These are phyloP conservation scores for Aleiodes leptofemur DNA, from an alignment of 2,888 invertebrate species.

Conservation along the genomic window DNA sequence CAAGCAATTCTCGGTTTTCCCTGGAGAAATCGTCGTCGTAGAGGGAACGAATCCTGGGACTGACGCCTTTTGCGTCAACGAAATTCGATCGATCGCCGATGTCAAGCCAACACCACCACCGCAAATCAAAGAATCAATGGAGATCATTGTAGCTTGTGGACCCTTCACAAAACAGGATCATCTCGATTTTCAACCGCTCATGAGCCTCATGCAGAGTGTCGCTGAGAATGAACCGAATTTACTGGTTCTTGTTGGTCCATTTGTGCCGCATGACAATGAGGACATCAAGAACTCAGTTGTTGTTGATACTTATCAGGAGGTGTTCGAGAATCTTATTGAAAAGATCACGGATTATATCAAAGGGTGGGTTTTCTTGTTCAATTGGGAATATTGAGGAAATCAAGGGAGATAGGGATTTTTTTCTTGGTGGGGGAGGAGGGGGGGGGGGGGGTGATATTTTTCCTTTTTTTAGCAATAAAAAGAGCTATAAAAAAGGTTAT, in stretches of 20 bases:
- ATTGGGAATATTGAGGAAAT: not conserved
- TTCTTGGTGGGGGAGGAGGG: too few relatives aligned
- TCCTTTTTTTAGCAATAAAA: too few relatives aligned
- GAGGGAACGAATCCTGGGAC: slow-evolving; percentile 85
- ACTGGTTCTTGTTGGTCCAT: slow-evolving; percentile 89
- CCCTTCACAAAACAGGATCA: slow-evolving; percentile 88
- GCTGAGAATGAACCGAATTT: slow-evolving; percentile 85
- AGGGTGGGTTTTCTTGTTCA: slow-evolving; percentile 75
- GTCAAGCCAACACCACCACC: slow-evolving; percentile 74
- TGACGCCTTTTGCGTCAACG: slow-evolving; percentile 81
- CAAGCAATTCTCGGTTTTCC: slow-evolving; percentile 83
- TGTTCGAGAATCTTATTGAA: slow-evolving; percentile 84
- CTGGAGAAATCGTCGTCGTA: slow-evolving; percentile 87
- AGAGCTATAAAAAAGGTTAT: too few relatives aligned
- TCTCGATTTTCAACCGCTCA: slow-evolving; percentile 87
- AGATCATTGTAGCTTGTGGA: slow-evolving; percentile 87
- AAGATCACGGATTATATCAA: slow-evolving; percentile 81
- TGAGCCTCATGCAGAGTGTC: slow-evolving; percentile 85
- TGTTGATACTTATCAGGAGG: slow-evolving; percentile 81
- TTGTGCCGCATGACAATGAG: slow-evolving; percentile 83
- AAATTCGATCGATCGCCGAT: slow-evolving; percentile 80
- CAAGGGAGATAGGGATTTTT: too few relatives aligned
- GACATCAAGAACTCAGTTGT: slow-evolving; percentile 7
- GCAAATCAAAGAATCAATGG: slow-evolving; percentile 71
- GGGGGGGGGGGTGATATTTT: too few relatives aligned